Percentiles rank a stretch among this genome's conserved stretches.
Conservation (phyloP, 1,140 invertebrate species). For the Heliothis subflexa region DNA sequence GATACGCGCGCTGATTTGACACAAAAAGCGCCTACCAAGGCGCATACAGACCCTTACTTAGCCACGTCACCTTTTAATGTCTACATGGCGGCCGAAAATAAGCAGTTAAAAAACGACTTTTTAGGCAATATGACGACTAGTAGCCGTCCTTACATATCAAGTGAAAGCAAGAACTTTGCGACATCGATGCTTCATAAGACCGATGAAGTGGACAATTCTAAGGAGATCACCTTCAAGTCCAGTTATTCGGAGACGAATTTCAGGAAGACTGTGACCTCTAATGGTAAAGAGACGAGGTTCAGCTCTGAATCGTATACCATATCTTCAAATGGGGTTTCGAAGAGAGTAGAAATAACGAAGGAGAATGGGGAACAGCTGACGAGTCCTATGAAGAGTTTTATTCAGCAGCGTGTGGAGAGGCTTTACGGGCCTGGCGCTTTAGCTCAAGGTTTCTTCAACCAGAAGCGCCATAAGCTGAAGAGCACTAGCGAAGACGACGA, state of each 20-base stretch:
- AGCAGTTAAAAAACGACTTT: slow-evolving; percentile 82
- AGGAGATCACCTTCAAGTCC: slow-evolving; percentile 80
- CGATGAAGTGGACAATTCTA: slow-evolving; percentile 78
- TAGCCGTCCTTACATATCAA: slow-evolving; percentile 74
- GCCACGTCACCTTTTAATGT: slow-evolving; percentile 75
- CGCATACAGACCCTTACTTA: slow-evolving; percentile 80
- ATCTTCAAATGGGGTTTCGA: slow-evolving; percentile 78
- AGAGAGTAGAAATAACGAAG: slow-evolving; percentile 80
- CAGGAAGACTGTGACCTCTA: slow-evolving; percentile 74
- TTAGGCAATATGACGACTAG: slow-evolving; percentile 80
- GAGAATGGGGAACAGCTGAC: slow-evolving; percentile 82
- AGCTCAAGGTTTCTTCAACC: slow-evolving; percentile 93
- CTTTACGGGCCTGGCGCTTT: slow-evolving; percentile 94
- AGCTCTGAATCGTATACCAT: slow-evolving; percentile 82
- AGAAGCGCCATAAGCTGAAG: slow-evolving; percentile 84
- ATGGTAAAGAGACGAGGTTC: slow-evolving; percentile 72
- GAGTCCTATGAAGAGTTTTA: slow-evolving; percentile 91
- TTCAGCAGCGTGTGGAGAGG: slow-evolving; percentile 94
- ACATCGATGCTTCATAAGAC: slow-evolving; percentile 78
- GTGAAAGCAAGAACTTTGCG: slow-evolving; percentile 78
- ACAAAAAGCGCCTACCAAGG: slow-evolving; percentile 82
- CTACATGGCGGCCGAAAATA: slow-evolving; percentile 82
- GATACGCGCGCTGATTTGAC: slow-evolving; percentile 82
- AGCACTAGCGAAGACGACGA: slow-evolving; percentile 79
- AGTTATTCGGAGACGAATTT: slow-evolving; percentile 85